Percentiles rank a stretch among this genome's conserved stretches.
These are phyloP conservation scores for Cetonia aurata DNA, from an alignment of 2,888 invertebrate genomes.

Conservation along the genomic window DNA sequence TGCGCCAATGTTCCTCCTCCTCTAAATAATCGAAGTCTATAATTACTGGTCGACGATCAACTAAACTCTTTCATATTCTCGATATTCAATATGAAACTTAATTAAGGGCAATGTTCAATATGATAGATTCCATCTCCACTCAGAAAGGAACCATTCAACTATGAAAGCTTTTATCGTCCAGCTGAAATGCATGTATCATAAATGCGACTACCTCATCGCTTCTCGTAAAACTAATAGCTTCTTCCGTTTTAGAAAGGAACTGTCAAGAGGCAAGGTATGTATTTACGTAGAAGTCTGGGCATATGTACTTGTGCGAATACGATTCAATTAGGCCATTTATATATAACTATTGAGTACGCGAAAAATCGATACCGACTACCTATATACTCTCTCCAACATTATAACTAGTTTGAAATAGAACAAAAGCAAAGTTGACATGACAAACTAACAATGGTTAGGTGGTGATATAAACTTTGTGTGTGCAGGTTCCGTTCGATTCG, in stretches of 20 bases:
- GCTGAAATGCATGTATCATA: not conserved
- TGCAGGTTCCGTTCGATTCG: slow-evolving; percentile 16
- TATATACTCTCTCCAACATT: not conserved
- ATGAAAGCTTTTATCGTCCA: not conserved
- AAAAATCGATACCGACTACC: slow-evolving; percentile 25
- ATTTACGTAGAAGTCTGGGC: slow-evolving; percentile 4
- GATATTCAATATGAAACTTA: no score
- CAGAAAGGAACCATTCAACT: not conserved
- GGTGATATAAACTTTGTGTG: slow-evolving; percentile 15
- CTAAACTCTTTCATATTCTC: no score
- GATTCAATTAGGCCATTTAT: slow-evolving; percentile 40
- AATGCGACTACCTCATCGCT: slow-evolving; percentile 2
- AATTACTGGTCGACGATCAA: no score
- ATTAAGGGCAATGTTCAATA: no score
- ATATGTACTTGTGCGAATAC: slow-evolving; percentile 21
- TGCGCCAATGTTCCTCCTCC: no score
- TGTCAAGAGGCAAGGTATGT: not conserved
- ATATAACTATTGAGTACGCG: slow-evolving; percentile 35
- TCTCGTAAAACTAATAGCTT: slow-evolving; percentile 12
- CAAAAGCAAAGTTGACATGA: slow-evolving; percentile 38
- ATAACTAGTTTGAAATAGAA: slow-evolving; percentile 34
- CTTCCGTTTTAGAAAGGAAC: slow-evolving; percentile 15
- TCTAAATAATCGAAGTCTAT: no score
- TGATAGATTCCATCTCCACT: no score
- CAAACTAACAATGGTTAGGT: slow-evolving; percentile 27